Conservation (phyloP, 2,797 vertebrate genomes). For the Myotis vivesi region DNA sequence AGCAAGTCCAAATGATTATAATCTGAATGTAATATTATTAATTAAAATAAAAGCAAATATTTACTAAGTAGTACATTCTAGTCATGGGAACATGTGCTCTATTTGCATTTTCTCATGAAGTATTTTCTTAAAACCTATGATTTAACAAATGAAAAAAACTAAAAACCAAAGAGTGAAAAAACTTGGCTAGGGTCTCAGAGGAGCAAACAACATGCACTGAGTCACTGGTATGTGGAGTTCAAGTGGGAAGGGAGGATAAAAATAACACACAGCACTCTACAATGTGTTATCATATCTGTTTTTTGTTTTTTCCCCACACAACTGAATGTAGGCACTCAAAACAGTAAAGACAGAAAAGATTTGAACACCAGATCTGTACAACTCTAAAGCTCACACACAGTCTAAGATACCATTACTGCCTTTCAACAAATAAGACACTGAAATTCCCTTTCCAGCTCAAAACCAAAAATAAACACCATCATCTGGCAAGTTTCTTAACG, state of each 20-base stretch:
- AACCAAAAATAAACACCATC: not conserved
- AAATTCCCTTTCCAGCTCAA: conserved; percentile 32
- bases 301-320: not conserved
- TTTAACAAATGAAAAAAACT: conserved; percentile 35
- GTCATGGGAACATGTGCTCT: not conserved
- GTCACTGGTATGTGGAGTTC: not conserved
- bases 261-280: not conserved
- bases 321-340: not conserved
- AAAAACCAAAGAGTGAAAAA: conserved; percentile 24
- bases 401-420: not conserved
- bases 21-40: not conserved
- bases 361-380: not conserved
- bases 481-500: not conserved
- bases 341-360: not conserved
- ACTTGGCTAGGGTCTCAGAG: not conserved
- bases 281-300: not conserved
- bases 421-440: conserved; percentile 5
- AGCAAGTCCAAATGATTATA: conserved; percentile 16
- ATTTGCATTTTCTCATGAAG: conserved; percentile 42
- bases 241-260: not conserved
- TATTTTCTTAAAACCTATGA: not conserved
- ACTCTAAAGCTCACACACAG: not conserved
- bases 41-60: conserved; percentile 32
- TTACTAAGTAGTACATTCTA: not conserved
- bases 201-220: not conserved